Percentiles rank a stretch among this genome's conserved stretches.
Conservation (phyloP, 1,140 invertebrate species). For the Stenopsyche tienmushanensis region DNA sequence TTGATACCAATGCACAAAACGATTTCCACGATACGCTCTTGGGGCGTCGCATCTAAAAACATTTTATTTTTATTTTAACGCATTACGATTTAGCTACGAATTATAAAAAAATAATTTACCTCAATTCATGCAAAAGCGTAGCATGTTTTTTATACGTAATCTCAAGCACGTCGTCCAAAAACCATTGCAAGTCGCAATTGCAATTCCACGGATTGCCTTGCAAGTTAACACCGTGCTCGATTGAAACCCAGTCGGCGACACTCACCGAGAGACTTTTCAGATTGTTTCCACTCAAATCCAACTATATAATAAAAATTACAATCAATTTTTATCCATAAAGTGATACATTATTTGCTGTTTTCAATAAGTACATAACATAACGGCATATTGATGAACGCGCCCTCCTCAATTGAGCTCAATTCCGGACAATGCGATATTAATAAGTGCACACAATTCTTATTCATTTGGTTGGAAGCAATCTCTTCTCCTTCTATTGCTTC, state of each 20-base stretch:
- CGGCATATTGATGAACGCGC: constrained; percentile 49
- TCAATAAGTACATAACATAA: constrained; percentile 50
- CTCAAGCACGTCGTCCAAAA: constrained; percentile 51
- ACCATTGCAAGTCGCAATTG: constrained; percentile 54
- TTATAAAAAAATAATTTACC: constrained; percentile 42
- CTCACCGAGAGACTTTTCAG: constrained; percentile 45
- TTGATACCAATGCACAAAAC: constrained; percentile 56
- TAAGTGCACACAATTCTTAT: constrained; percentile 47
- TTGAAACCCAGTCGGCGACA: constrained; percentile 47
- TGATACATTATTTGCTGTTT: neutral
- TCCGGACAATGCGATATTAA: constrained; percentile 48
- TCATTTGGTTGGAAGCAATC: too few relatives aligned
- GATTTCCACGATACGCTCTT: constrained; percentile 46
- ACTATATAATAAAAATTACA: constrained; percentile 43
- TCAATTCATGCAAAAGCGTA: constrained; percentile 48
- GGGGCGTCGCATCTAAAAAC: constrained; percentile 50
- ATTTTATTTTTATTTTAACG: neutral
- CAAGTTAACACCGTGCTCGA: constrained; percentile 50
- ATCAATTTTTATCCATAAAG: neutral
- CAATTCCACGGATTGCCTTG: constrained; percentile 57
- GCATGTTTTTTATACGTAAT: constrained; percentile 47
- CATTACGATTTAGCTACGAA: neutral
- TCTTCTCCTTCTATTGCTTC: constrained; percentile 36
- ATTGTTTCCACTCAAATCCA: constrained; percentile 56
- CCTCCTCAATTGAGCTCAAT: constrained; percentile 46